Evolutionary conservation across 1,140 invertebrate genomes (phyloP).

Genomic region (Odontomachus brunneus): DNA sequence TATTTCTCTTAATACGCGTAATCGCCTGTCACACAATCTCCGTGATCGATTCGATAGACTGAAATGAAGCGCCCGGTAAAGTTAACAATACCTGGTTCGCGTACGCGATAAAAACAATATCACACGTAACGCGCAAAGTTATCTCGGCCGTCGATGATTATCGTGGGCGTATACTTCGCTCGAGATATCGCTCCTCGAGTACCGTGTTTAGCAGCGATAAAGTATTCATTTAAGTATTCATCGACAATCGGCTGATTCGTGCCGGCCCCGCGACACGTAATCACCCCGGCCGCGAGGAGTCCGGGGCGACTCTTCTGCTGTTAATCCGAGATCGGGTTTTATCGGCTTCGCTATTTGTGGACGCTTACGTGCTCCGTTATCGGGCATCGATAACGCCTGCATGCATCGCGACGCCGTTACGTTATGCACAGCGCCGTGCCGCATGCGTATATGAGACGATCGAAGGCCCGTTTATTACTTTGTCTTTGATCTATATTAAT

Average conservation of each 20-base stretch:
- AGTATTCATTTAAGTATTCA: not conserved
- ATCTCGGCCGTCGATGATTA: not conserved
- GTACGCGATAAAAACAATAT: conserved; percentile 13
- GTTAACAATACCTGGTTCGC: not conserved
- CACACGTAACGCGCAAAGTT: not conserved
- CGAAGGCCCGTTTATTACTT: not conserved
- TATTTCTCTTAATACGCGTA: not conserved
- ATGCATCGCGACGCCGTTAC: conserved; percentile 22
- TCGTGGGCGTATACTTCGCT: not conserved
- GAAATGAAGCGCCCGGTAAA: not conserved
- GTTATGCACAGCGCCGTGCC: conserved; percentile 17
- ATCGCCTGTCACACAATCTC: not conserved
- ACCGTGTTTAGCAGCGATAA: conserved; percentile 15
- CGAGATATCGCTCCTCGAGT: conserved; percentile 16
- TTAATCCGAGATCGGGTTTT: conserved; percentile 40
- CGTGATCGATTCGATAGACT: conserved; percentile 11
- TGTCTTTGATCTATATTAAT: too few relatives aligned
- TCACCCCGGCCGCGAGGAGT: conserved; percentile 7
- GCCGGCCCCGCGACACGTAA: not conserved
- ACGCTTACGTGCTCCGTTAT: conserved; percentile 22
- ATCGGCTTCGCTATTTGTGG: conserved; percentile 49
- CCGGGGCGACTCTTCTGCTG: conserved; percentile 16
- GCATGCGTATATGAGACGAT: not conserved
- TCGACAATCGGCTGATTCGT: conserved; percentile 6
- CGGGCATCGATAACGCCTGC: conserved; percentile 28